Evolutionary conservation across 2,113 vertebrate species (phyloP), one percentile per base, ranked within the genome.

Genomic region (Setophaga coronata): DNA sequence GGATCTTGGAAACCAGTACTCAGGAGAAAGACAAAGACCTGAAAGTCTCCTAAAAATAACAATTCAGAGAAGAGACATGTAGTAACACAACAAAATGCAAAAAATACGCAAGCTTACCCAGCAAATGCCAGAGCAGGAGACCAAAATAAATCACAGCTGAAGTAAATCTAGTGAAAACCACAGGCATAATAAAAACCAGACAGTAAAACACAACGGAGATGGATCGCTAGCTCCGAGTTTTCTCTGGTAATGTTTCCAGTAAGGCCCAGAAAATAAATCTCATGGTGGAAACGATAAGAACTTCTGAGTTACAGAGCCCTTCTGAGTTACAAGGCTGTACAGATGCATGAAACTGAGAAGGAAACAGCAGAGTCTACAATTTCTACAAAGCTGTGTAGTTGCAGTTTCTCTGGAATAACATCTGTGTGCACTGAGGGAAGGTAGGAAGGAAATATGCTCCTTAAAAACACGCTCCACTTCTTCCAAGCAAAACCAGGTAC

Each of bases 181-280:
- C 89, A 95, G 78, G 89, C 65, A 65, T 97, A 98, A 98, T 96
- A 95, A 96, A 97, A 97, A 80, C 7, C 94, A 97, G 95, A 94
- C 94, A 91, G 89, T 88, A 96, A 97, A 98, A 93, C 87, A 77
- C 95, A 94, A 42, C 8, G 1, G 33, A 66, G 82, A 87, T 84
- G 90, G 84, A 90, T 91, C 34, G 48, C 87, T 36, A 84, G 89
- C 95, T 94, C 95, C 0, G 36, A 95, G 84, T 87, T 93, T 69
- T 82, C 66, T 51, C 77, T 78, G 74, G 67, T 74, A 85, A 92
- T 79, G 53, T 48, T 97, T 95, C 96, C 72, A 84, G 90, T 58
- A 94, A 95, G 86, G 66, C 70, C 78, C 87, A 87, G 78, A 91
- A 93, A 93, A 97, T 81, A 94, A 93, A 93, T 85, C 86, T 90